Evolutionary conservation across 2,888 invertebrate species (phyloP).

Genomic region (Diogma glabrata): DNA sequence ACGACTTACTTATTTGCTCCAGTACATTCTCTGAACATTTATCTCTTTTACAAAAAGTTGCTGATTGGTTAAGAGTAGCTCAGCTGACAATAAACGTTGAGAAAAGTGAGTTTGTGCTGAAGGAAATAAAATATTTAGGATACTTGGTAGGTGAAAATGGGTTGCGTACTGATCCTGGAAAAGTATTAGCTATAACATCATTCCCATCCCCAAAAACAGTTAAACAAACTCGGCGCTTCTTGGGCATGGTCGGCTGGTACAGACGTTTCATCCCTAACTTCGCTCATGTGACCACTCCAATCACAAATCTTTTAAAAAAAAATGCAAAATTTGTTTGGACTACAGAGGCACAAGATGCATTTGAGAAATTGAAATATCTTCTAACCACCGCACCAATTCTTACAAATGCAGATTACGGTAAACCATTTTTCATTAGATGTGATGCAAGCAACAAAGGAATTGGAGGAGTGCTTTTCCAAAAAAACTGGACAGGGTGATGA

Average conservation of each 20-base stretch:
- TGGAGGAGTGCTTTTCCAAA: not conserved
- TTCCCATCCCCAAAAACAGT: not conserved
- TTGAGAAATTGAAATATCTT: no score
- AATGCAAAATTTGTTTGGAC: not conserved
- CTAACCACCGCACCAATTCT: no score
- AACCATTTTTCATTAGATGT: no score
- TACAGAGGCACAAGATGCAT: not conserved
- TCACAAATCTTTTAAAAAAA: no score
- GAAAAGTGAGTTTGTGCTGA: not conserved
- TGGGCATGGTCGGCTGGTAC: not conserved
- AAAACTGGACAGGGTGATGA: not conserved
- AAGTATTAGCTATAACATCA: not conserved
- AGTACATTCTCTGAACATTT: not conserved
- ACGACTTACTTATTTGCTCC: not conserved
- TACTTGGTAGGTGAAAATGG: not conserved
- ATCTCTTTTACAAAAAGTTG: not conserved
- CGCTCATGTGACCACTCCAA: no score
- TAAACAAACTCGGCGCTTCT: not conserved
- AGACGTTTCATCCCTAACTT: no score
- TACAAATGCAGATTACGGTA: no score
- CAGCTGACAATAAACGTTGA: not conserved
- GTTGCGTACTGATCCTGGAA: not conserved
- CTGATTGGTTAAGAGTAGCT: not conserved
- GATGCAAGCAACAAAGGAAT: not conserved
- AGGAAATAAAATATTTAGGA: not conserved